Percentiles rank a stretch among this genome's conserved stretches.
These are phyloP conservation scores for Eurytoma adleriae DNA, from an alignment of 2,888 invertebrate species.

Conservation along the genomic window DNA sequence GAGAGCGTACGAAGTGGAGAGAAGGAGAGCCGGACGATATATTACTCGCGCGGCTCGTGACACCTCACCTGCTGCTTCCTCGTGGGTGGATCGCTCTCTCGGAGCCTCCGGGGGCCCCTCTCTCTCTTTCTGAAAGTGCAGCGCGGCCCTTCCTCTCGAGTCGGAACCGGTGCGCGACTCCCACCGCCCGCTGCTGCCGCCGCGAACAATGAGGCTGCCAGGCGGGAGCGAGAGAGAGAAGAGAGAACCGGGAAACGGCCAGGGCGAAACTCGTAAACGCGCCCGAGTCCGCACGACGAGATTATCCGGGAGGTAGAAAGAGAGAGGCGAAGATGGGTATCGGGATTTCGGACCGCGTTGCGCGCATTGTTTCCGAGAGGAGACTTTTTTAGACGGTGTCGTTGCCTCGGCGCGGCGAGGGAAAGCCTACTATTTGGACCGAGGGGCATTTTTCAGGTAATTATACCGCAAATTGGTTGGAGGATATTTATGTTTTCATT, in stretches of 20 bases:
- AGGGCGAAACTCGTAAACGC: constrained; percentile 52
- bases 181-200: constrained; percentile 44
- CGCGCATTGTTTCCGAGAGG: constrained; percentile 18
- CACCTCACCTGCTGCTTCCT: constrained; percentile 76
- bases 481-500: too few species aligned
- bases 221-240: constrained; percentile 24
- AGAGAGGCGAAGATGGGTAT: constrained; percentile 39
- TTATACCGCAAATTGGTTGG: too few species aligned
- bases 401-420: not conserved
- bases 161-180: constrained; percentile 52
- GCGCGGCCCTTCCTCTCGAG: constrained; percentile 60
- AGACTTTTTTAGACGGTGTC: not conserved
- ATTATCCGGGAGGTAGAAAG: constrained; percentile 27
- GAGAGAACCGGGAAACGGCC: constrained; percentile 49
- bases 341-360: constrained; percentile 31
- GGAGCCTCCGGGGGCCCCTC: not conserved
- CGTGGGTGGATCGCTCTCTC: constrained; percentile 72
- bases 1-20: constrained; percentile 45
- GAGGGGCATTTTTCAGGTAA: not conserved
- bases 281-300: constrained; percentile 7
- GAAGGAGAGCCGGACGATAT: constrained; percentile 70
- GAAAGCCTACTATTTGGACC: constrained; percentile 1
- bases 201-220: constrained; percentile 47
- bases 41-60: constrained; percentile 74
- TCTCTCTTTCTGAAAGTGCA: constrained; percentile 61